phyloP scores from a whole-genome alignment of 2,797 vertebrate species.

The Sitta carolinensis region DNA sequence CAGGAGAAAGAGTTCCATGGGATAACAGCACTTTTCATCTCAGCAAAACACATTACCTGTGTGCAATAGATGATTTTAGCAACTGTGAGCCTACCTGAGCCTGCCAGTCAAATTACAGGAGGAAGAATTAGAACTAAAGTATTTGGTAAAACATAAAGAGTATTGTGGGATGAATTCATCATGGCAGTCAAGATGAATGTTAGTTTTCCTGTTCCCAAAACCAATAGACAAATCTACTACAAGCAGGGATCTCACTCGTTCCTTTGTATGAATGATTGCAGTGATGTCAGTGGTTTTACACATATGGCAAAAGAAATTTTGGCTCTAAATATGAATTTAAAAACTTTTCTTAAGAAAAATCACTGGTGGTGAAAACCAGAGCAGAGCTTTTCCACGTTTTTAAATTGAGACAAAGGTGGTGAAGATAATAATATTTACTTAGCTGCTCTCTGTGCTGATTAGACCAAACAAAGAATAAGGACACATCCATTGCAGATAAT shows the following conservation, averaged over 20 bases:
- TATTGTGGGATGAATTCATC: background rate
- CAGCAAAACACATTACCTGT: background rate
- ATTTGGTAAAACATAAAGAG: background rate
- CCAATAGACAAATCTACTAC: background rate
- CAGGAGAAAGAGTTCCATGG: background rate
- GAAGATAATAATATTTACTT: conserved; percentile 8
- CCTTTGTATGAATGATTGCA: accelerated
- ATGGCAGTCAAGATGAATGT: background rate
- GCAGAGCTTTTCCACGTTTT: background rate
- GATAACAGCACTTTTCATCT: background rate
- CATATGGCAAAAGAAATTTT: background rate
- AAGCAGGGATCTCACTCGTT: background rate
- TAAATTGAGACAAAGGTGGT: background rate
- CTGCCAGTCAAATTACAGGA: background rate
- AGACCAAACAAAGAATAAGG: background rate
- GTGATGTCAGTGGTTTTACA: background rate
- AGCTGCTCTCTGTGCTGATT: background rate
- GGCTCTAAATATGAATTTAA: background rate
- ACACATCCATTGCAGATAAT: background rate
- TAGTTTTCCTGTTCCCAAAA: background rate
- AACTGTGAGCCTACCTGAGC: background rate
- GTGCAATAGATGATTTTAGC: background rate
- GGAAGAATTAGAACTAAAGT: background rate
- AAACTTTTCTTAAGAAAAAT: background rate
- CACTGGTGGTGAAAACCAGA: background rate